Base-by-base conservation (phyloP, 2,797 vertebrate species). In the Hirundo rustica region DNA sequence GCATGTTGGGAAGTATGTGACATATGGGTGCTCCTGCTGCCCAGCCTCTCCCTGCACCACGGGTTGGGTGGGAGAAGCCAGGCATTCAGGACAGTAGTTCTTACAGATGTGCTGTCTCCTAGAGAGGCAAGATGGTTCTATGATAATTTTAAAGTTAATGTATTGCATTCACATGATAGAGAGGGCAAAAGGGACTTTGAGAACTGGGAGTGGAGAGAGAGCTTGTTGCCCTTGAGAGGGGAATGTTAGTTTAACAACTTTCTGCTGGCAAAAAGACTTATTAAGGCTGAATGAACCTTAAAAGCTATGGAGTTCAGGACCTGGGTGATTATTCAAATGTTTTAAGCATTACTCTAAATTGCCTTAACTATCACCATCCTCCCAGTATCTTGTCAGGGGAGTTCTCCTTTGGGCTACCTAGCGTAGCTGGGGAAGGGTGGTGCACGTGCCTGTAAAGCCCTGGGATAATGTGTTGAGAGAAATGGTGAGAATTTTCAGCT, bases 61-160 rank as follows among this genome's bases (percentile, higher is more conserved):
- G 13, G 16, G 4, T 4, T 62, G 29, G 27, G n/a, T 45, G 30
- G 70, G 36, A 53, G 71, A 70, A 84, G 34, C 16, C 54, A 72
- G 2, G 26, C 51, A n/a, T 17, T 17, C 19, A 8, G 57, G 66
- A 58, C 29, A 26, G 29, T 13, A 48, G 2, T 10, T 75, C 6
- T 72, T 5, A 2, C 2, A 64, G 44, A 34, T 1, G 2, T 25
- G 10, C 47, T 64, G 17, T 53, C 85, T 85, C 74, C 55, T 65
- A 27, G 57, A 92, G 54, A 0, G 2, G 16, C 26, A 45, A 22
- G 48, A 34, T 0, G 0, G 12, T 70, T 89, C 64, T 45, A 0
- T 47, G 71, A 21, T 64, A 40, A 83, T 91, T 61, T 95, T 42
- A 55, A 95, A 95, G 74, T 64, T 62, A 79, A 54, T 54, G 13